Evolutionary conservation across 2,113 vertebrate genomes (phyloP).

Genomic region (Phrynosoma platyrhinos): DNA sequence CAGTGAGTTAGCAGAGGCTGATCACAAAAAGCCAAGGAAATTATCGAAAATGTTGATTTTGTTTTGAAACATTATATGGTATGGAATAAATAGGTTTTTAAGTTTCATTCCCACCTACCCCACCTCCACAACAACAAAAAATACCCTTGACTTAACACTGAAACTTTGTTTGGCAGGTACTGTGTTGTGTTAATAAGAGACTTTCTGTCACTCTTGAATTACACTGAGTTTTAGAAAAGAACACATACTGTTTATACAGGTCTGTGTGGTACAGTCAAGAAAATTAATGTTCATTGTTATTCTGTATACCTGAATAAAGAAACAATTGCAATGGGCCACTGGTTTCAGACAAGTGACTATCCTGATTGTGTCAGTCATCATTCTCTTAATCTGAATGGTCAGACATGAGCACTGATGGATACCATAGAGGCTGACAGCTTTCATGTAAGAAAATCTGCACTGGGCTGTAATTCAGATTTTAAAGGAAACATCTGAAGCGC

Average conservation of each 20-base stretch:
- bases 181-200: background rate
- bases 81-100: background rate
- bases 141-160: background rate
- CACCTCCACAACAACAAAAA: background rate
- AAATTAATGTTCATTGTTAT: conserved; percentile 13
- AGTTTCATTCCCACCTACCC: too few relatives aligned
- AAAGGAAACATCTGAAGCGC: too few relatives aligned
- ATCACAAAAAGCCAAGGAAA: background rate
- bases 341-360: background rate
- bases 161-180: background rate
- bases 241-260: background rate
- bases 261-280: background rate
- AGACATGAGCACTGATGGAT: too few relatives aligned
- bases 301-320: background rate
- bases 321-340: background rate
- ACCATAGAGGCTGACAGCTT: too few relatives aligned
- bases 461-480: too few relatives aligned
- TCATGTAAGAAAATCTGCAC: too few relatives aligned
- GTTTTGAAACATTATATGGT: background rate
- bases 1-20: background rate
- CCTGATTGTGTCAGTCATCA: background rate
- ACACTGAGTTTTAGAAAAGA: background rate
- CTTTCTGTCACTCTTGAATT: conserved; percentile 34
- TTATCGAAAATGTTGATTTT: conserved; percentile 2
- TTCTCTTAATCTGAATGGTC: background rate